Evolutionary conservation across 2,888 invertebrate species (phyloP), one percentile per base, ranked within the genome.

Genomic region (Luperina nickerlii): DNA sequence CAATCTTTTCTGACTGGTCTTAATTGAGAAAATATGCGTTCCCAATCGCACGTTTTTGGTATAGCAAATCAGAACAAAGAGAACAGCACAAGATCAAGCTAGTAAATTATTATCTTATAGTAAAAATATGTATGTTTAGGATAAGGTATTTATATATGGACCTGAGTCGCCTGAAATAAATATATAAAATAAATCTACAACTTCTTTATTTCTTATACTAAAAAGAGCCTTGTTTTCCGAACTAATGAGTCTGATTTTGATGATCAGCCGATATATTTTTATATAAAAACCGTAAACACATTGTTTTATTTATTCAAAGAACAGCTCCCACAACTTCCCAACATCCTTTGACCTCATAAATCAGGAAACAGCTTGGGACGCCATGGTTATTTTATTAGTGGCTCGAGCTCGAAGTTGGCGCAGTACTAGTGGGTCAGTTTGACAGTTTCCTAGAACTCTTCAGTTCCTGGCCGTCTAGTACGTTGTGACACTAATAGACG

Each of bases 401-500:
- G 13, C 3, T 38, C 51, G 8, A 74, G 18, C 74, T 74, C 67
- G 13, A 32, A 62, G 38, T 45, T 57, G 9, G 66, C 62, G 27
- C 48, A 48, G 11, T n/a, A n/a, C 27, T 38, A 83, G 63, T 76
- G 42, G 78, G 54, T 60, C 51, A 67, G 18, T 60, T 78, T 67
- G 54, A 38, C 65, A 57, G 38, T 57, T 82, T 75, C 79, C 27
- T 54, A 74, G 83, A 74, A 83, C 45, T 45, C 24, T 20, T 68
- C 24, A 71, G 79, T 83, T 83, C 68, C 83, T 76, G 76, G 74
- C 69, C 65, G 60, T 27, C 8, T 9, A 60, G 57, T 63, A 60
- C 67, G 54, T n/a, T 45, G 76, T 73, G 78, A 68, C 79, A 87
- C 68, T 79, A 74, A 74, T 78, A 71, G 57, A 66, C 48, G 48